A percentile compares a stretch with the other conserved stretches of the same genome.
Evolutionary conservation across 2,113 vertebrate genomes (phyloP).

Genomic region (Morphnarchus princeps): DNA sequence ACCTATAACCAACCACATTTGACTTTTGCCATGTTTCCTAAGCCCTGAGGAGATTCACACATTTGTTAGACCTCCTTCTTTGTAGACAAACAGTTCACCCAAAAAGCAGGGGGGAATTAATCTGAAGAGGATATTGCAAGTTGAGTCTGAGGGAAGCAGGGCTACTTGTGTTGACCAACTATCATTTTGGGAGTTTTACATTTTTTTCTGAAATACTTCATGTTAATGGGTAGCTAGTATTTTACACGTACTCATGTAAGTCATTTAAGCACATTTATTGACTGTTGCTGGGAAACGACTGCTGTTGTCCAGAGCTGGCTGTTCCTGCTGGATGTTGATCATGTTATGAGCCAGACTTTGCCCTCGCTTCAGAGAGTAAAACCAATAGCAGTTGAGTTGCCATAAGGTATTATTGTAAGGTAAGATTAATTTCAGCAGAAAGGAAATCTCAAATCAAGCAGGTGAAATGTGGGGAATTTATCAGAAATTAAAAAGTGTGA

Average conservation of each 20-base stretch:
- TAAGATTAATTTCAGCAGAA: neutral
- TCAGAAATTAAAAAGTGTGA: neutral
- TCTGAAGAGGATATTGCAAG: neutral
- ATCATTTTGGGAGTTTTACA: accelerated
- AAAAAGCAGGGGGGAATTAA: neutral
- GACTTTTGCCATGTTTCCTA: neutral
- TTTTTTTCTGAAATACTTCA: accelerated
- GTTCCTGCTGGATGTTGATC: neutral
- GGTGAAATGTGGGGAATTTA: neutral
- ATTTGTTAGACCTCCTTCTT: neutral
- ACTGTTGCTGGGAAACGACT: neutral
- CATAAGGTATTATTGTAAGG: neutral
- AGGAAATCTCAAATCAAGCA: neutral
- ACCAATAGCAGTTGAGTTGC: neutral
- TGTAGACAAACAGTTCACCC: neutral
- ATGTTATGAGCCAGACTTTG: neutral
- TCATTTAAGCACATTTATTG: neutral
- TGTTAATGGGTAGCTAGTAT: neutral
- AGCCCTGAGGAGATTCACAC: neutral
- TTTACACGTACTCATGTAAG: neutral
- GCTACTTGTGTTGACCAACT: neutral
- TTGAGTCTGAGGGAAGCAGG: neutral
- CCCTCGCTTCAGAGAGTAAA: neutral
- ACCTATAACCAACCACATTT: neutral
- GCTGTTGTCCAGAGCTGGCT: neutral